Evolutionary conservation across 2,888 invertebrate genomes (phyloP).

Genomic region (Pristionchus exspectatus): DNA sequence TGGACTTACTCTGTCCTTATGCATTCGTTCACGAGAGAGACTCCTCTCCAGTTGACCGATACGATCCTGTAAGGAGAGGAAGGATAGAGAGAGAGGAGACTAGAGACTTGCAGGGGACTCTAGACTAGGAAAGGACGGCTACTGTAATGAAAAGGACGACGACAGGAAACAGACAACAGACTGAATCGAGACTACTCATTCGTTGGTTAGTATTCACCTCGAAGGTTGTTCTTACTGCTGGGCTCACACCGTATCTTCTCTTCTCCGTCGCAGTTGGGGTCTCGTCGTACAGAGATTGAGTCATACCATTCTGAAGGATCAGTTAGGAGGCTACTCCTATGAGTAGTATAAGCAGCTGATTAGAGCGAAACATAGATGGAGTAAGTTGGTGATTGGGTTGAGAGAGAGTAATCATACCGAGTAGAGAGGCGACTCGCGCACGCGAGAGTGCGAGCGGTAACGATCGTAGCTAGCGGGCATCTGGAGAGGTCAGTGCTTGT

Average conservation of each 20-base stretch:
- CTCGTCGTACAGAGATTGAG: slow-evolving; percentile 46
- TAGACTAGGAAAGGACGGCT: slow-evolving; percentile 41
- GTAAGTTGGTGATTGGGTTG: not conserved
- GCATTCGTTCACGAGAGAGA: slow-evolving; percentile 76
- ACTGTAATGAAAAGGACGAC: slow-evolving; percentile 10
- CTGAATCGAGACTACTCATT: slow-evolving; percentile 43
- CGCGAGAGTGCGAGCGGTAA: slow-evolving; percentile 74
- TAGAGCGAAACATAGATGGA: slow-evolving; percentile 30
- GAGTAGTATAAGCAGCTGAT: slow-evolving; percentile 41
- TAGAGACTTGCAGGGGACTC: slow-evolving; percentile 23
- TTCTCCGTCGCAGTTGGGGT: not conserved
- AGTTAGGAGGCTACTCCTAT: slow-evolving; percentile 15
- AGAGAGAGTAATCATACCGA: slow-evolving; percentile 64
- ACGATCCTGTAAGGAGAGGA: slow-evolving; percentile 71
- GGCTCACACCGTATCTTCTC: slow-evolving; percentile 41
- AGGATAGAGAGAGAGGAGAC: slow-evolving; percentile 29
- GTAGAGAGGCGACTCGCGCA: slow-evolving; percentile 71
- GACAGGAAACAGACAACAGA: slow-evolving; percentile 41
- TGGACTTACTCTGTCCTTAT: slow-evolving; percentile 76
- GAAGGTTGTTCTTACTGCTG: slow-evolving; percentile 21
- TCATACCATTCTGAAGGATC: slow-evolving; percentile 37
- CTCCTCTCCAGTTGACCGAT: slow-evolving; percentile 77
- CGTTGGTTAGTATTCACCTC: slow-evolving; percentile 35
- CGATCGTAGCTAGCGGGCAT: slow-evolving; percentile 76
- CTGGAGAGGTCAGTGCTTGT: slow-evolving; percentile 56